These are phyloP conservation scores for Fulica atra DNA, from an alignment of 2,113 vertebrate species.

Conservation along the genomic window DNA sequence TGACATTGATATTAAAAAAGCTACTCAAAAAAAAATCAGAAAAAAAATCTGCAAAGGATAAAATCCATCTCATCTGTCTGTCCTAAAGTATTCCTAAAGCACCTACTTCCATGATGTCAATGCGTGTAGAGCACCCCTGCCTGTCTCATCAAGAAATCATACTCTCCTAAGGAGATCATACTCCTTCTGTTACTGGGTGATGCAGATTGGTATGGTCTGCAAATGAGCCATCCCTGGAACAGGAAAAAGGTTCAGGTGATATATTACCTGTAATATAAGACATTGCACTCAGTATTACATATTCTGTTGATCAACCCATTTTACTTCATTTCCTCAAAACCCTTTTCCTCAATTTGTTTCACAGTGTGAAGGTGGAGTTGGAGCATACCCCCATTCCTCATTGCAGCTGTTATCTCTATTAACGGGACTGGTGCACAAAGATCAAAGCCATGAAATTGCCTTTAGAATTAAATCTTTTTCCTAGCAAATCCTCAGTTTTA, in stretches of 20 bases:
- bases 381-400: not conserved
- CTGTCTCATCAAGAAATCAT: not conserved
- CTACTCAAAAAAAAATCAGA: constrained; percentile 12
- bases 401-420: not conserved
- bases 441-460: not conserved
- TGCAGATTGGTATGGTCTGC: not conserved
- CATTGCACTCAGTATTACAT: not conserved
- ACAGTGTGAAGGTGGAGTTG: not conserved
- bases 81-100: not conserved
- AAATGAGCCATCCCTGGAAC: not conserved
- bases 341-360: not conserved
- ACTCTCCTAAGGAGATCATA: not conserved
- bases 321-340: not conserved
- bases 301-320: not conserved
- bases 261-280: not conserved
- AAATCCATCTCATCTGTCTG: not conserved
- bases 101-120: not conserved
- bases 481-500: not conserved
- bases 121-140: not conserved
- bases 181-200: not conserved
- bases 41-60: not conserved
- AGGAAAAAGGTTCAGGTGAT: not conserved
- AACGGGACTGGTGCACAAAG: not conserved
- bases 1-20: constrained; percentile 5
- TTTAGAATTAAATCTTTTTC: not conserved